Evolutionary conservation across 2,113 vertebrate genomes (phyloP).

Genomic region (Anolis sagrei): DNA sequence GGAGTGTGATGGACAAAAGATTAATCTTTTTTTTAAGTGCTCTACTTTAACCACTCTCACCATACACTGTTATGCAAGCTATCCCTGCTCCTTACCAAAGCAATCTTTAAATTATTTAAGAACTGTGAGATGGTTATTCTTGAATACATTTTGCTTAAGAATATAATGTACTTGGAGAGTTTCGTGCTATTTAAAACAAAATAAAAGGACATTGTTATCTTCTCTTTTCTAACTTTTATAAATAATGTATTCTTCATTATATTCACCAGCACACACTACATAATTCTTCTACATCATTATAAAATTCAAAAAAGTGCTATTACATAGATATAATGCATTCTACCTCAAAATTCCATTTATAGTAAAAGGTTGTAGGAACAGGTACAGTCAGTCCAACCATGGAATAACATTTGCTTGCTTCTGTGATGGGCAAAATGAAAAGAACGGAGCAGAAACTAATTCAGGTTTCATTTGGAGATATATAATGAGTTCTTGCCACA

Average conservation of each 20-base stretch:
- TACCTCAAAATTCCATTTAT: conserved; percentile 4
- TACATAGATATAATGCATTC: background rate
- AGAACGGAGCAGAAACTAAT: background rate
- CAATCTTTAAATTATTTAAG: background rate
- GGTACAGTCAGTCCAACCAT: background rate
- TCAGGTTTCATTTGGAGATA: background rate
- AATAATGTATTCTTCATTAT: background rate
- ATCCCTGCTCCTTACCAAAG: background rate
- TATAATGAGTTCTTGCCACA: conserved; percentile 34
- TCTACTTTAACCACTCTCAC: background rate
- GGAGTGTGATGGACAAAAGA: background rate
- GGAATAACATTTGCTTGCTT: conserved; percentile 11
- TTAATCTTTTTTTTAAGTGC: background rate
- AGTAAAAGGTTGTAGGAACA: background rate
- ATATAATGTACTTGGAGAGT: background rate
- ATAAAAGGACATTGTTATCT: background rate
- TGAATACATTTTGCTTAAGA: background rate
- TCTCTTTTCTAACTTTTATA: background rate
- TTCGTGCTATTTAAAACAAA: background rate
- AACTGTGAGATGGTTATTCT: background rate
- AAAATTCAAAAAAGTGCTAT: conserved; percentile 8
- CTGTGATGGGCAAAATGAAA: conserved; percentile 21
- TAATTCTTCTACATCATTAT: no score
- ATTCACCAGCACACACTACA: background rate
- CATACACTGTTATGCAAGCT: background rate